A percentile compares a stretch with the other conserved stretches of the same genome.
Conservation (phyloP, 2,797 vertebrate species). For the Gallinago stenura region DNA sequence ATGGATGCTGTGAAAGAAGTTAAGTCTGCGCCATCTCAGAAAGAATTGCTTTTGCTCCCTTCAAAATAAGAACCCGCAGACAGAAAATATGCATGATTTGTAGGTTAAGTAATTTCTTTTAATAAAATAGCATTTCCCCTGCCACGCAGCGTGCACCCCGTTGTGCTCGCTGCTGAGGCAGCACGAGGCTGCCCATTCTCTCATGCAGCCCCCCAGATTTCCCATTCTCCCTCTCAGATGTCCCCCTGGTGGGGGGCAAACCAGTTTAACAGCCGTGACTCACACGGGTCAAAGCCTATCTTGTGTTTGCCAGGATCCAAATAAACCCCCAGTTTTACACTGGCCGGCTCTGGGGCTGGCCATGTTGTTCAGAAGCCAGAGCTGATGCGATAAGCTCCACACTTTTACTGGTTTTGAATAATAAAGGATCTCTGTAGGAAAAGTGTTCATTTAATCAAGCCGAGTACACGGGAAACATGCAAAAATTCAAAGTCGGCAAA, state of each 20-base stretch:
- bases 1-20: not conserved
- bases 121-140: not conserved
- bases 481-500: slow-evolving; percentile 57
- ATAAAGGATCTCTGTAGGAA: slow-evolving; percentile 32
- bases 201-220: not conserved
- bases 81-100: not conserved
- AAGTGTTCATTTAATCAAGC: slow-evolving; percentile 52
- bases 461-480: slow-evolving; percentile 29
- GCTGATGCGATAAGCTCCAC: not conserved
- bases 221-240: not conserved
- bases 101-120: not conserved
- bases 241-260: not conserved
- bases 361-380: not conserved
- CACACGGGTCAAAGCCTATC: not conserved
- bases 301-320: not conserved
- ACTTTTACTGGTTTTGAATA: slow-evolving; percentile 29
- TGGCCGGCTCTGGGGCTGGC: not conserved
- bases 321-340: not conserved
- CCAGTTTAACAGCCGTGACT: not conserved
- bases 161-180: not conserved
- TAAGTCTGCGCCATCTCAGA: not conserved
- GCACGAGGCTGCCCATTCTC: not conserved
- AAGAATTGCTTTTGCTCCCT: not conserved
- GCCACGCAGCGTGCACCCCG: fast-evolving
- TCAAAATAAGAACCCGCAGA: not conserved